phyloP scores from a whole-genome alignment of 2,888 invertebrate genomes.

The Sialis fuliginosa region DNA sequence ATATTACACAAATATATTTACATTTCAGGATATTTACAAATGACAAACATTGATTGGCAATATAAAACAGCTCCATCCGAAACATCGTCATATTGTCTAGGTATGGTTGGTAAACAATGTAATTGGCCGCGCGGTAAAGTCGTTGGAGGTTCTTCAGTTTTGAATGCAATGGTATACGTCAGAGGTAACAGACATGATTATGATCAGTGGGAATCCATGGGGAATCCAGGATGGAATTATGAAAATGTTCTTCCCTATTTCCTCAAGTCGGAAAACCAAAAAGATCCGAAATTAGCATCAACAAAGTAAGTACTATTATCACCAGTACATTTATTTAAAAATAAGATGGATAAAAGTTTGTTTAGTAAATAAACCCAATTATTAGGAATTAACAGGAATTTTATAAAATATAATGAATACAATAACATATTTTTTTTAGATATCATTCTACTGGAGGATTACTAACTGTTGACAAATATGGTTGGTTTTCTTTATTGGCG shows the following conservation, averaged over 20 bases:
- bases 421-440: neutral
- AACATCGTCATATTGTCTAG: conserved; percentile 41
- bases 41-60: conserved; percentile 50
- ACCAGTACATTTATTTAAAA: neutral
- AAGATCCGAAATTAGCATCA: neutral
- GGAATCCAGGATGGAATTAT: conserved; percentile 3
- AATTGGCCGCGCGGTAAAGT: conserved; percentile 73
- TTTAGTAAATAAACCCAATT: too few relatives aligned
- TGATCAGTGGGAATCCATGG: neutral
- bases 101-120: conserved; percentile 48
- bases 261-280: neutral
- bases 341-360: too few relatives aligned
- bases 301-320: neutral
- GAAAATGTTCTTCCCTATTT: conserved; percentile 6
- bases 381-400: too few relatives aligned
- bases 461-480: neutral
- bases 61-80: conserved; percentile 30
- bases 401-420: too few relatives aligned
- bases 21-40: conserved; percentile 55
- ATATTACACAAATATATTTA: conserved; percentile 30
- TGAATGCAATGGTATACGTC: neutral
- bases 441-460: neutral
- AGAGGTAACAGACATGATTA: neutral
- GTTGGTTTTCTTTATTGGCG: neutral
- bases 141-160: neutral